Conservation (phyloP, 2,113 vertebrate species). For the Notiomystis cincta region DNA sequence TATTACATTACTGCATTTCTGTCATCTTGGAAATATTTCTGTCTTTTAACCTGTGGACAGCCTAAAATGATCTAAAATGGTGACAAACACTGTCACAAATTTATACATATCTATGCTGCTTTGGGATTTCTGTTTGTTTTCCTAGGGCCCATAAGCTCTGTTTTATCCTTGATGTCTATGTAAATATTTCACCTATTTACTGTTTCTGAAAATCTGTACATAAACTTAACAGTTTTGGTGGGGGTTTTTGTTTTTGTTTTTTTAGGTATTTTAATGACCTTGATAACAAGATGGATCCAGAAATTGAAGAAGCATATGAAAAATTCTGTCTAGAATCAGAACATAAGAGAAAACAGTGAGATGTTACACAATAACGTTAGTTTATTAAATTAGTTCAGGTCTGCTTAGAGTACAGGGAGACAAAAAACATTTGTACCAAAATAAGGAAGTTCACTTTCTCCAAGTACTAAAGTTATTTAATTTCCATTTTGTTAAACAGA, state of each 20-base stretch:
- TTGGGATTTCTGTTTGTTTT: not conserved
- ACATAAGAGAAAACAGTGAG: conserved; percentile 80
- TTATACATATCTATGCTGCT: not conserved
- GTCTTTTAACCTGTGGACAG: not conserved
- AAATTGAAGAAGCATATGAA: conserved; percentile 96
- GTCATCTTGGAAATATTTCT: not conserved
- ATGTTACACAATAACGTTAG: conserved; percentile 4
- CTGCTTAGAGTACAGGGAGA: conserved; percentile 64
- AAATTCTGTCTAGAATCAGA: conserved; percentile 93
- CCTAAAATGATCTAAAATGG: not conserved
- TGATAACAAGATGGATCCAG: conserved; percentile 93
- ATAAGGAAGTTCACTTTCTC: conserved; percentile 68
- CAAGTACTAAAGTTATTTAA: conserved; percentile 68
- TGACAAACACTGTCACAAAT: not conserved
- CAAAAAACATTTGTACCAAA: conserved; percentile 69
- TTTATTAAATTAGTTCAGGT: conserved; percentile 58
- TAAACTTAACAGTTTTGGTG: not conserved
- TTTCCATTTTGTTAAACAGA: conserved; percentile 67
- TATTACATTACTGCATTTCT: not conserved
- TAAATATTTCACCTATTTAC: not conserved
- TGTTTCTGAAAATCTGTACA: not conserved
- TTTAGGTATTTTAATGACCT: conserved; percentile 78
- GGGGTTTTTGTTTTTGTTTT: not conserved
- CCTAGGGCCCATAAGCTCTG: not conserved
- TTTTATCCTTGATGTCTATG: not conserved